Evolutionary conservation across 1,140 invertebrate genomes (phyloP).

Genomic region (Zaprionus tsacasi): DNA sequence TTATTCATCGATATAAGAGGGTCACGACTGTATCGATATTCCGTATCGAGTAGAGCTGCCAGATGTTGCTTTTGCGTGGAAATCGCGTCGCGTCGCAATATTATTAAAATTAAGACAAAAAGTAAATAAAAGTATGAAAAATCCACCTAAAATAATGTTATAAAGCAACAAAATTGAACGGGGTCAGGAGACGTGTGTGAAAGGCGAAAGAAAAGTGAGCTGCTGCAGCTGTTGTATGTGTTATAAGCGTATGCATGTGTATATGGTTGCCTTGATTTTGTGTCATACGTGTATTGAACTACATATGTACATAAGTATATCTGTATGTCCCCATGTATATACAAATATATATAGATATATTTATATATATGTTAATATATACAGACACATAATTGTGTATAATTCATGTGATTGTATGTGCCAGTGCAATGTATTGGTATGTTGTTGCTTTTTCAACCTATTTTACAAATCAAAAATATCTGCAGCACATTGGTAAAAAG

Average conservation of each 20-base stretch:
- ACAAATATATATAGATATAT: slow-evolving; percentile 8
- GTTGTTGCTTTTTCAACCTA: slow-evolving; percentile 12
- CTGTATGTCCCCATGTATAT: slow-evolving; percentile 24
- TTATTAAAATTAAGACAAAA: slow-evolving; percentile 34
- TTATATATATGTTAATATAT: neutral
- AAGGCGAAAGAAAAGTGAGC: slow-evolving; percentile 39
- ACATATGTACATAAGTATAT: slow-evolving; percentile 20
- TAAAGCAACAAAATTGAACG: slow-evolving; percentile 11
- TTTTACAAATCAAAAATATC: slow-evolving; percentile 13
- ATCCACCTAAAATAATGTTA: slow-evolving; percentile 11
- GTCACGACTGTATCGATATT: slow-evolving; percentile 18
- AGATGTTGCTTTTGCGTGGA: slow-evolving; percentile 40
- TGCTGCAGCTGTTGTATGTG: slow-evolving; percentile 49
- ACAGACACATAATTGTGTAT: slow-evolving; percentile 34
- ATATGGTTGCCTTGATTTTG: slow-evolving; percentile 38
- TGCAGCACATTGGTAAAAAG: slow-evolving; percentile 21
- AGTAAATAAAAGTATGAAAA: slow-evolving; percentile 47
- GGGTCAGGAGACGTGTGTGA: slow-evolving; percentile 10
- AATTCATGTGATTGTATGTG: slow-evolving; percentile 19
- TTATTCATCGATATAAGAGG: slow-evolving; percentile 5
- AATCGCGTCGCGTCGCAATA: slow-evolving; percentile 52
- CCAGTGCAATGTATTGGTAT: slow-evolving; percentile 24
- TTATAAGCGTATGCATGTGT: slow-evolving; percentile 34
- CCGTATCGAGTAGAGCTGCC: slow-evolving; percentile 32
- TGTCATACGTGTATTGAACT: slow-evolving; percentile 32